Evolutionary conservation across 2,888 invertebrate species (phyloP).

Genomic region (Aphidoletes aphidimyza): DNA sequence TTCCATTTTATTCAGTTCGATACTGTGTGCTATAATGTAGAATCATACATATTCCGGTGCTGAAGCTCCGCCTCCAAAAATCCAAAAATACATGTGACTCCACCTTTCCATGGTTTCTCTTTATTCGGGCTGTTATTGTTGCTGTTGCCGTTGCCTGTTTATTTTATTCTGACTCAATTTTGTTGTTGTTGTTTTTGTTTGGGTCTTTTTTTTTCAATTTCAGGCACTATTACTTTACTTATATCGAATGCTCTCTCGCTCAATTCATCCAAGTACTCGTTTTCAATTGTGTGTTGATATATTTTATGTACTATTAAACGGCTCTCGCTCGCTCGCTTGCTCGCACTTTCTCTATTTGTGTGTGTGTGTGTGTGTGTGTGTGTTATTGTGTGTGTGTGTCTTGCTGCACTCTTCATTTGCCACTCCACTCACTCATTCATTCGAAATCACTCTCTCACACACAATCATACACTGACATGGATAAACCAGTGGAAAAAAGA

Average conservation of each 20-base stretch:
- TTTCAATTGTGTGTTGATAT: constrained; percentile 47
- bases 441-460: background rate
- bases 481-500: background rate
- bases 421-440: background rate
- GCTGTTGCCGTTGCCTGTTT: background rate
- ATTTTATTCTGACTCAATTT: background rate
- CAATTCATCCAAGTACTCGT: constrained; percentile 24
- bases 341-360: no score
- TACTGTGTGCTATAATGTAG: no score
- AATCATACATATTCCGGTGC: background rate
- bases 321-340: no score
- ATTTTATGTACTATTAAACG: constrained; percentile 35
- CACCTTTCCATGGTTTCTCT: background rate
- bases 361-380: no score
- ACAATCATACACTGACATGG: background rate
- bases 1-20: no score
- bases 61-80: constrained; percentile 54
- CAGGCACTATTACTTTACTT: constrained; percentile 36
- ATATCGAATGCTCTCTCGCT: constrained; percentile 32
- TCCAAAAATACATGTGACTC: constrained; percentile 3
- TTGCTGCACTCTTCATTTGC: background rate
- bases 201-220: constrained; percentile 12
- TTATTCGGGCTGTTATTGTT: background rate
- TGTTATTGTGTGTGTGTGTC: no score
- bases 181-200: background rate